Conservation (phyloP, 2,888 invertebrate species). For the Synanthedon formicaeformis region DNA sequence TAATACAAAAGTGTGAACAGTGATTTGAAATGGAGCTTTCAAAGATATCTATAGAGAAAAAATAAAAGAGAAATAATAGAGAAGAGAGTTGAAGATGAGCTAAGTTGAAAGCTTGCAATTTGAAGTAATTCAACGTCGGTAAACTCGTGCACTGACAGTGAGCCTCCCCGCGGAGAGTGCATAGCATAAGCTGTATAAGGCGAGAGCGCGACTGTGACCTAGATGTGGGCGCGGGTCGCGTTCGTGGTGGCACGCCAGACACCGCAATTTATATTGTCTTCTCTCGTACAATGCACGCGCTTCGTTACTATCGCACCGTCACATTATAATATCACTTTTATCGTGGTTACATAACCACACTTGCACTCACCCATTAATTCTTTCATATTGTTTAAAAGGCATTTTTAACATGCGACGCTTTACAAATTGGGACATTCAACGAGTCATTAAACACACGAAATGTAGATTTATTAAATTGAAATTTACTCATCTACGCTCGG, state of each 20-base stretch:
- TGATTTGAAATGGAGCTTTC: too few relatives aligned
- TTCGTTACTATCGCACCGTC: not conserved
- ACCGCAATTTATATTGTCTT: conserved; percentile 47
- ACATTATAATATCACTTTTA: too few relatives aligned
- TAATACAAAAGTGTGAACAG: too few relatives aligned
- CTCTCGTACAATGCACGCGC: conserved; percentile 26
- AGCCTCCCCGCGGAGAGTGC: conserved; percentile 15
- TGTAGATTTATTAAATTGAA: too few relatives aligned
- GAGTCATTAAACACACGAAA: too few relatives aligned
- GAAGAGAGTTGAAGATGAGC: not conserved
- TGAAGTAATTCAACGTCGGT: conserved; percentile 9
- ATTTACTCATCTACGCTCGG: too few relatives aligned
- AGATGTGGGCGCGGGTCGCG: conserved; percentile 34
- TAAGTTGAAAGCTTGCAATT: not conserved
- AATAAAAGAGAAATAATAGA: not conserved
- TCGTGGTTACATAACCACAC: too few relatives aligned
- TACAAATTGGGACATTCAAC: too few relatives aligned
- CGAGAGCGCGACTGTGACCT: conserved; percentile 23
- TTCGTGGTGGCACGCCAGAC: conserved; percentile 23
- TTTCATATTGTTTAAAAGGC: too few relatives aligned
- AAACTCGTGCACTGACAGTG: conserved; percentile 5
- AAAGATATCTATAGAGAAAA: too few relatives aligned
- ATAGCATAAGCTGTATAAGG: conserved; percentile 15
- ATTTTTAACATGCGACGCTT: too few relatives aligned
- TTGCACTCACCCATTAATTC: too few relatives aligned